Evolutionary conservation across 2,888 invertebrate genomes (phyloP), one percentile per base, ranked within the genome.

Genomic region (Meloe dianella): DNA sequence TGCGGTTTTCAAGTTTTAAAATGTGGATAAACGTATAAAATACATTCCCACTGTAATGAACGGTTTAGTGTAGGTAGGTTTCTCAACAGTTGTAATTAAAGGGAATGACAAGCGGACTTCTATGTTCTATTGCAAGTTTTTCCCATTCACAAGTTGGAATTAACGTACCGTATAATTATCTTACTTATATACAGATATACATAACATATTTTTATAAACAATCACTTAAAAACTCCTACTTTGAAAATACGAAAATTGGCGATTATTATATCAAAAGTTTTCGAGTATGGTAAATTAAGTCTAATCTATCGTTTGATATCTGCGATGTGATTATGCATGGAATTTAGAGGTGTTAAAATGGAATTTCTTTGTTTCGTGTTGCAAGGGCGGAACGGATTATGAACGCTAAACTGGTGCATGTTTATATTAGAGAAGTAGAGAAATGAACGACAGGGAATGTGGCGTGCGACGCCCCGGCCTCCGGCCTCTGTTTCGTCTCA

Each of bases 21-120:
- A 24, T 24, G 20, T 63, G 41, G 47, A 59, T 56, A 61, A 35
- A 61, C 58, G 32, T 58, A 64, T 32, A 51, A 67, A 62, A 65
- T 57, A 51, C 60, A 58, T 74, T 71, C 70, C 65, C 70, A 73
- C 63, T 59, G 68, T 76, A 76, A 76, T 74, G 67, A 74, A 68
- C 65, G 73, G 74, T 76, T 76, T 71, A n/a, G n/a, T n/a, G n/a
- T n/a, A n/a, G n/a, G n/a, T n/a, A 63, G 62, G 69, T 74, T 71
- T 70, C 72, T 68, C 69, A 72, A 73, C 71, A 67, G 70, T 72
- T 70, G 73, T 75, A 76, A 76, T 76, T 76, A 76, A 75, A 72
- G 74, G 71, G 73, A 74, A 76, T 74, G 76, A 76, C 76, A 76
- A 74, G 73, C 73, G 65, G 68, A 71, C 68, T 68, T 74, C 69